Conservation (phyloP, 1,140 invertebrate genomes). For the Drosophila nebulosa region DNA sequence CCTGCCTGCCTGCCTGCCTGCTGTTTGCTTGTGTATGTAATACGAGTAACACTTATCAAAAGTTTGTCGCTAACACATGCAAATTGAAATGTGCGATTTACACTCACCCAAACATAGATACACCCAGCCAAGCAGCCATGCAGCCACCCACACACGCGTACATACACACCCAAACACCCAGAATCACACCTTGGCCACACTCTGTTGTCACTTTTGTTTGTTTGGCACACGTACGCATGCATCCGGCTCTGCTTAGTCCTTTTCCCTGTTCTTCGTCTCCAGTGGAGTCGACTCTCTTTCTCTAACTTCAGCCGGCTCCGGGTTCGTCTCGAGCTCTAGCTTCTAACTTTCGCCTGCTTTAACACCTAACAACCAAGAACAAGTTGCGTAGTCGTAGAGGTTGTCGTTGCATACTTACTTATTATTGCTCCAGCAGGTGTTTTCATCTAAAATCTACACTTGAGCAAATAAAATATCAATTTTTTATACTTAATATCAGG, state of each 20-base stretch:
- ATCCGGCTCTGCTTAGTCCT: conserved; percentile 3
- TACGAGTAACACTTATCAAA: conserved; percentile 76
- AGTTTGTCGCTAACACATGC: conserved; percentile 76
- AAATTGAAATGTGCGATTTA: conserved; percentile 75
- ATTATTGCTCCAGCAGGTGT: conserved; percentile 74
- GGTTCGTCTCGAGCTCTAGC: neutral
- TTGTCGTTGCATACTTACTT: conserved; percentile 52
- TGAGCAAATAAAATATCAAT: neutral
- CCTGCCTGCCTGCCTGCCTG: too few relatives aligned
- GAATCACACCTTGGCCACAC: conserved; percentile 44
- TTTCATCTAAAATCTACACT: conserved; percentile 8
- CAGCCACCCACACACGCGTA: conserved; percentile 2
- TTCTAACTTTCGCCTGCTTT: conserved; percentile 72
- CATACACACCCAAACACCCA: conserved; percentile 22
- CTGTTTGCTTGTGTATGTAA: conserved; percentile 45
- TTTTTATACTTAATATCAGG: too few relatives aligned
- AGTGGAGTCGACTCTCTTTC: too few relatives aligned
- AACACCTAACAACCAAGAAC: conserved; percentile 72
- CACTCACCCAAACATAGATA: conserved; percentile 5
- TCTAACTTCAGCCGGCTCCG: neutral
- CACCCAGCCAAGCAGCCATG: too few relatives aligned
- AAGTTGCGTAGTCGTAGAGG: conserved; percentile 37
- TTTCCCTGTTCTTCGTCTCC: neutral
- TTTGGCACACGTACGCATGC: conserved; percentile 60
- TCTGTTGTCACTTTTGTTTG: conserved; percentile 54